Conservation (phyloP, 2,113 vertebrate genomes). For the Dolichallabes microphthalmus region DNA sequence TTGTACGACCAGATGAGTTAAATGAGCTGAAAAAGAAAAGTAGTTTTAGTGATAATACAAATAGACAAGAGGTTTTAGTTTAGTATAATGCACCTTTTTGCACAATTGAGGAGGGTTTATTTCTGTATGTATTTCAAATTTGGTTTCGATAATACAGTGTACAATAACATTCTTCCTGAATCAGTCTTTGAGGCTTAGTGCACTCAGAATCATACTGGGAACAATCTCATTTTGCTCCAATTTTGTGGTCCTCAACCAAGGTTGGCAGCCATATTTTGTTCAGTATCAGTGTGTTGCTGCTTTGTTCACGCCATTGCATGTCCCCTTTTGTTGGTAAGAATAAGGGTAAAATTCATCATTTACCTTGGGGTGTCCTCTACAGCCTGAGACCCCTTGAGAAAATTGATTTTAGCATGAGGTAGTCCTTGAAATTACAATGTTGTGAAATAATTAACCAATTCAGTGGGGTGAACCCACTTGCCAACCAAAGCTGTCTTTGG, state of each 20-base stretch:
- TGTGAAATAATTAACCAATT: constrained; percentile 49
- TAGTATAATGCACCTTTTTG: constrained; percentile 1
- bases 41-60: not conserved
- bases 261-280: constrained; percentile 53
- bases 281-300: constrained; percentile 20
- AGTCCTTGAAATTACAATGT: constrained; percentile 52
- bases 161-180: constrained; percentile 15
- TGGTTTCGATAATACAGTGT: constrained; percentile 17
- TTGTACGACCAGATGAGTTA: not conserved
- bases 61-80: not conserved
- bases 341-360: constrained; percentile 48
- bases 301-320: constrained; percentile 28
- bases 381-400: constrained; percentile 49
- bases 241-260: constrained; percentile 61
- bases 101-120: not conserved
- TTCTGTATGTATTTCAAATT: constrained; percentile 8
- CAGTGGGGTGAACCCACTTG: constrained; percentile 46
- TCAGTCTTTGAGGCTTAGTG: not conserved
- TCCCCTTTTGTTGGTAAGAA: constrained; percentile 33
- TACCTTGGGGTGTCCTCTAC: constrained; percentile 63
- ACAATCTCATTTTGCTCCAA: constrained; percentile 32
- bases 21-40: not conserved
- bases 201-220: not conserved
- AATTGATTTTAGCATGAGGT: constrained; percentile 63
- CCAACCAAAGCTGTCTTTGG: not conserved